phyloP scores from a whole-genome alignment of 2,797 vertebrate genomes.

The Thunnus albacares region DNA sequence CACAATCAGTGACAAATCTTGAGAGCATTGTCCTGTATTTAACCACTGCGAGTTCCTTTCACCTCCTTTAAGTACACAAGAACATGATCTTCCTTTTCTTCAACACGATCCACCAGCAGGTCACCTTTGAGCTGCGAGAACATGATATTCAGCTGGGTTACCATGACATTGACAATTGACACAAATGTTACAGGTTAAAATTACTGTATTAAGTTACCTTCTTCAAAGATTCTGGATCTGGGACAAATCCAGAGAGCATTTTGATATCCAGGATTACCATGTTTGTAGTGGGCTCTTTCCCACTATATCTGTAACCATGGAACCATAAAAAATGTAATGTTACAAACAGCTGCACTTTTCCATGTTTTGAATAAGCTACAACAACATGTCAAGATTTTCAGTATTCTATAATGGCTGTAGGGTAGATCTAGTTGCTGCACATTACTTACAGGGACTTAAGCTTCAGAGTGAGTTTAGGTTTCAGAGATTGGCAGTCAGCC shows the following conservation, averaged over 20 bases:
- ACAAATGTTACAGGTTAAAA: not conserved
- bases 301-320: constrained; percentile 67
- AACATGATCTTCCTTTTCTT: constrained; percentile 63
- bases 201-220: constrained; percentile 45
- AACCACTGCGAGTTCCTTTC: constrained; percentile 12
- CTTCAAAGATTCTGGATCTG: constrained; percentile 56
- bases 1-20: fast-evolving
- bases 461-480: constrained; percentile 48
- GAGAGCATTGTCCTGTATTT: not conserved
- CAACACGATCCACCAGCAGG: constrained; percentile 68
- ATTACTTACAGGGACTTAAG: constrained; percentile 55
- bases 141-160: not conserved
- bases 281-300: constrained; percentile 59
- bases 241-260: constrained; percentile 78
- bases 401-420: too few species aligned
- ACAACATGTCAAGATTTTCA: too few species aligned
- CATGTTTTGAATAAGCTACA: too few species aligned
- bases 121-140: constrained; percentile 59
- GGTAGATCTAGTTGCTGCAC: too few species aligned
- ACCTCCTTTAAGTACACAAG: constrained; percentile 74
- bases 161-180: not conserved
- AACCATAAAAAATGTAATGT: not conserved
- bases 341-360: too few species aligned
- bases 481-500: constrained; percentile 33
- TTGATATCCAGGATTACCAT: constrained; percentile 83